Conservation (phyloP, 2,888 invertebrate genomes). For the Patella ulyssiponensis region DNA sequence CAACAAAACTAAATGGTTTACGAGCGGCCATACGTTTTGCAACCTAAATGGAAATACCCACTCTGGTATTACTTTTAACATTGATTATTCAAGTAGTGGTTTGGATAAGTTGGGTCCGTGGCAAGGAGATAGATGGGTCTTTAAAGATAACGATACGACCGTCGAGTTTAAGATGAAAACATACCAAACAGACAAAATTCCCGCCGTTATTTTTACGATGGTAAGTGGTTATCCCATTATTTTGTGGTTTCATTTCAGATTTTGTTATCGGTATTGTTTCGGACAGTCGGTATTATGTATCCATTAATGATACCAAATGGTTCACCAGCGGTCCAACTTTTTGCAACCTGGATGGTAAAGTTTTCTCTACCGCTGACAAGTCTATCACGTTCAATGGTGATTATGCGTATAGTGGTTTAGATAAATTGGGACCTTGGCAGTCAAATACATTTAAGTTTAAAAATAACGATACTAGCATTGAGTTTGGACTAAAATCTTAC, state of each 20-base stretch:
- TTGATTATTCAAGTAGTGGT: constrained; percentile 14
- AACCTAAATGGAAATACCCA: no score
- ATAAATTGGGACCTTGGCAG: constrained; percentile 34
- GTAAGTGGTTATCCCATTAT: constrained; percentile 12
- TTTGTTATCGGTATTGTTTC: no score
- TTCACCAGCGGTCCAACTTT: background rate
- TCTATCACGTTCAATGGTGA: no score
- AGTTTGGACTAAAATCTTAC: constrained; percentile 27
- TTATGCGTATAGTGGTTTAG: constrained; percentile 18
- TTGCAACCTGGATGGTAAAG: background rate
- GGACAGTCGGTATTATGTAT: background rate
- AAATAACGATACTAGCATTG: constrained; percentile 23
- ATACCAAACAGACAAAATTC: constrained; percentile 21
- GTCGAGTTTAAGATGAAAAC: constrained; percentile 27
- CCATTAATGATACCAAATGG: background rate
- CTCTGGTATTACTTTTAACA: no score
- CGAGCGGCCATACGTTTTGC: no score
- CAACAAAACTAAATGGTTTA: no score
- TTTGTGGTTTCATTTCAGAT: no score
- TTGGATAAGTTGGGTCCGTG: constrained; percentile 31
- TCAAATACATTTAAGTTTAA: constrained; percentile 1
- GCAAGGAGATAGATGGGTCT: constrained; percentile 20
- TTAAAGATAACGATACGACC: constrained; percentile 16
- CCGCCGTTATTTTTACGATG: constrained; percentile 31
- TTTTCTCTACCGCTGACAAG: no score